Conservation (phyloP, 2,888 invertebrate genomes). For the Scaptomyza tumidula region DNA sequence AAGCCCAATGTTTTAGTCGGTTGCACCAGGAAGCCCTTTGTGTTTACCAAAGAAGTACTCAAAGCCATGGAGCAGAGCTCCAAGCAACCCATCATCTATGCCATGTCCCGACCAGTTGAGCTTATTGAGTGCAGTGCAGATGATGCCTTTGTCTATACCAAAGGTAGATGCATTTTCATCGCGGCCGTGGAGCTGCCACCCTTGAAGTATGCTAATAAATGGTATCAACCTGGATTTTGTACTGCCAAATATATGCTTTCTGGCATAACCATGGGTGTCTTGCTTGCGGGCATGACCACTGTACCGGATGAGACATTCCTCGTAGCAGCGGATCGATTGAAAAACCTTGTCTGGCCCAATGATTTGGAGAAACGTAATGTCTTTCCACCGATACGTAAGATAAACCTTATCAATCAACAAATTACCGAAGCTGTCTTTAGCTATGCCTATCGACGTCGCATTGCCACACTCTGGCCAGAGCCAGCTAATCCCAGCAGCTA, state of each 20-base stretch:
- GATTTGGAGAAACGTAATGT: conserved; percentile 56
- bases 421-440: conserved; percentile 55
- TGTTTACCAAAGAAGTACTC: conserved; percentile 54
- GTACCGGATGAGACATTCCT: conserved; percentile 65
- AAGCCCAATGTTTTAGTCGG: conserved; percentile 70
- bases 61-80: conserved; percentile 61
- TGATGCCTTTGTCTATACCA: conserved; percentile 63
- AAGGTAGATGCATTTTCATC: conserved; percentile 61
- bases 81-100: conserved; percentile 53
- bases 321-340: conserved; percentile 56
- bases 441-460: conserved; percentile 50
- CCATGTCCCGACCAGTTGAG: conserved; percentile 37
- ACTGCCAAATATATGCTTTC: conserved; percentile 36
- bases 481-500: conserved; percentile 55
- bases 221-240: conserved; percentile 57
- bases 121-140: conserved; percentile 54
- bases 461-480: conserved; percentile 64
- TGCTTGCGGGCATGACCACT: conserved; percentile 53
- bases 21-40: conserved; percentile 1
- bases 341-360: conserved; percentile 61
- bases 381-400: conserved; percentile 60
- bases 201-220: conserved; percentile 66
- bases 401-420: conserved; percentile 44
- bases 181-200: conserved; percentile 32
- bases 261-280: conserved; percentile 54